A percentile compares a stretch with the other conserved stretches of the same genome.
Conservation (phyloP, 2,797 vertebrate genomes). For the Danio choprae region DNA sequence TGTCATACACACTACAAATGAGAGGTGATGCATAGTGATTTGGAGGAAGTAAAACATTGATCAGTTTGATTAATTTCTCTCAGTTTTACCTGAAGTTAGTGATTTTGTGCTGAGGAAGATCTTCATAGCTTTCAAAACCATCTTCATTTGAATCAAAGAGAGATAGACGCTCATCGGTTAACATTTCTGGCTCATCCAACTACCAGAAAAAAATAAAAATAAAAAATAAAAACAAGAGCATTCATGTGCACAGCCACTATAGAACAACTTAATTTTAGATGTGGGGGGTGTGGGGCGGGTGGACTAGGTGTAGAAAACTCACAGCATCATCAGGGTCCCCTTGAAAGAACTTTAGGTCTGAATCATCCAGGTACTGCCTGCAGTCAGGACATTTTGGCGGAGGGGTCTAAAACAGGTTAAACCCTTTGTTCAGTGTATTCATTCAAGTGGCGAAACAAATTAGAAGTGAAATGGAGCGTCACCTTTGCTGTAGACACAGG, state of each 20-base stretch:
- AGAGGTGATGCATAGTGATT: no score
- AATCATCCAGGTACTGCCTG: conserved; percentile 92
- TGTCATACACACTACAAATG: conserved; percentile 88
- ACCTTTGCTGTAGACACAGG: conserved; percentile 80
- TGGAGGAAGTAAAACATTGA: rapidly evolving
- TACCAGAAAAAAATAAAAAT: conserved; percentile 60
- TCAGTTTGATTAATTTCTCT: neutral
- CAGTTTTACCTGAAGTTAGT: conserved; percentile 89
- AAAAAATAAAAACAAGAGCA: neutral
- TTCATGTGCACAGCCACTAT: neutral
- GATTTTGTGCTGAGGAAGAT: conserved; percentile 93
- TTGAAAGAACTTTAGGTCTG: conserved; percentile 94
- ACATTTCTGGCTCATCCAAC: conserved; percentile 95
- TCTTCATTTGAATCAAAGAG: conserved; percentile 93
- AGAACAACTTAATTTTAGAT: neutral
- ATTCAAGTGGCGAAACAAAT: neutral
- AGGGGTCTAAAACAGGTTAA: conserved; percentile 74
- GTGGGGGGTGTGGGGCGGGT: no score
- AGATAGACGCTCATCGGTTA: conserved; percentile 92
- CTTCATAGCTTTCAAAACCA: conserved; percentile 95
- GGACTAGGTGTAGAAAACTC: conserved; percentile 46
- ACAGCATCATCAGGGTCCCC: conserved; percentile 90
- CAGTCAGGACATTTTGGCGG: conserved; percentile 91
- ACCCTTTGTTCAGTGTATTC: neutral
- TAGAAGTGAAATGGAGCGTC: neutral